phyloP scores from a whole-genome alignment of 2,888 invertebrate genomes.

The Tenthredo distinguenda region DNA sequence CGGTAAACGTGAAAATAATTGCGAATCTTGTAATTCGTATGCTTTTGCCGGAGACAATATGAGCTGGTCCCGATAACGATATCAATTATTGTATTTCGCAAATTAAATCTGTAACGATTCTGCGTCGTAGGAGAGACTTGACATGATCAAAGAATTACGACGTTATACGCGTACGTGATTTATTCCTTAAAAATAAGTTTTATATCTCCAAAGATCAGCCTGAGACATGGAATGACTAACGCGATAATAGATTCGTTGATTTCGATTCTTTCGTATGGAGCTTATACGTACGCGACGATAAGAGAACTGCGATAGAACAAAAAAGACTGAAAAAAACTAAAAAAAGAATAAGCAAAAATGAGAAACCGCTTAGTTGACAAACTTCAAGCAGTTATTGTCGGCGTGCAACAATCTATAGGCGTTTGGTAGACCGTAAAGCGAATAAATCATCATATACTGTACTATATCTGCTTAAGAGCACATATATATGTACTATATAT shows the following conservation, averaged over 20 bases:
- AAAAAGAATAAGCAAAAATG: background rate
- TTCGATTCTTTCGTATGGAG: background rate
- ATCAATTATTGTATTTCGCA: background rate
- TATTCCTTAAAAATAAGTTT: background rate
- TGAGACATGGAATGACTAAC: background rate
- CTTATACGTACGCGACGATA: background rate
- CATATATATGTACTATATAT: background rate
- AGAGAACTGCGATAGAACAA: background rate
- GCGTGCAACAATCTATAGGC: constrained; percentile 19
- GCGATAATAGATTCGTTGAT: background rate
- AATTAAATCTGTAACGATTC: background rate
- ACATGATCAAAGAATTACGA: background rate
- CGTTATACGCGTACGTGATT: background rate
- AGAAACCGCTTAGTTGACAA: background rate
- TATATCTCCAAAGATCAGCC: background rate
- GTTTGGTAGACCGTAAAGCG: background rate
- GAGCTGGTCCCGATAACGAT: background rate
- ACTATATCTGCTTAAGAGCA: background rate
- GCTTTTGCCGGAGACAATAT: background rate
- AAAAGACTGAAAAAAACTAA: background rate
- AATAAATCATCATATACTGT: constrained; percentile 9
- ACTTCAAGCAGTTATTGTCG: constrained; percentile 3
- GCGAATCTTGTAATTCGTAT: background rate
- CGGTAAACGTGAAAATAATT: background rate
- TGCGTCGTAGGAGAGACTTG: background rate